Conservation (phyloP, 2,797 vertebrate species). For the Psittacula derbiana region DNA sequence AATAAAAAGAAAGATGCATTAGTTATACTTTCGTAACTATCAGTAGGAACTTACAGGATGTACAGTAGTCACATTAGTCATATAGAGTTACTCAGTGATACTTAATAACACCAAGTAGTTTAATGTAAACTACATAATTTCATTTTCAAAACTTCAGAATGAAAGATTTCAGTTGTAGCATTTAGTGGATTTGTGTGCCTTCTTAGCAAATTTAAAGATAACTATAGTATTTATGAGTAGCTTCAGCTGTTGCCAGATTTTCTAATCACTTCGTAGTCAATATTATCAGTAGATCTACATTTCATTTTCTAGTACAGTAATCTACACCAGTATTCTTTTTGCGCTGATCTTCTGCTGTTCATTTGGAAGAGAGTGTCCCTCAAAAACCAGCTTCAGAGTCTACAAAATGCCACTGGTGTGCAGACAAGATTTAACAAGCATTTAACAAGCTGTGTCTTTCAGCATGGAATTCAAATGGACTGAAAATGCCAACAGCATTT, state of each 20-base stretch:
- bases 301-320: background rate
- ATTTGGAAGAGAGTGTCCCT: background rate
- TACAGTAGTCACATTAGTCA: background rate
- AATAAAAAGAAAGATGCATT: background rate
- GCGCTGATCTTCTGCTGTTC: background rate
- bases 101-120: background rate
- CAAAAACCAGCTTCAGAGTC: slow-evolving; percentile 14
- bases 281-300: background rate
- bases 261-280: background rate
- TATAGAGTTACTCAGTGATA: background rate
- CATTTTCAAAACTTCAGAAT: background rate
- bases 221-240: background rate
- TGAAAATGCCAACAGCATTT: background rate
- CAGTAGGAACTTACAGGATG: background rate
- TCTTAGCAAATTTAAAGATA: background rate
- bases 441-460: background rate
- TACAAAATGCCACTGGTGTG: background rate
- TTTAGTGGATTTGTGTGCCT: background rate
- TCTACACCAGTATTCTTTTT: background rate
- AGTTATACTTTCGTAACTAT: background rate
- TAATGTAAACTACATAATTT: background rate
- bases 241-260: background rate
- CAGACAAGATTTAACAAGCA: background rate
- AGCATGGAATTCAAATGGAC: background rate
- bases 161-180: background rate